phyloP scores from a whole-genome alignment of 2,888 invertebrate genomes.

The Lasius fuliginosus region DNA sequence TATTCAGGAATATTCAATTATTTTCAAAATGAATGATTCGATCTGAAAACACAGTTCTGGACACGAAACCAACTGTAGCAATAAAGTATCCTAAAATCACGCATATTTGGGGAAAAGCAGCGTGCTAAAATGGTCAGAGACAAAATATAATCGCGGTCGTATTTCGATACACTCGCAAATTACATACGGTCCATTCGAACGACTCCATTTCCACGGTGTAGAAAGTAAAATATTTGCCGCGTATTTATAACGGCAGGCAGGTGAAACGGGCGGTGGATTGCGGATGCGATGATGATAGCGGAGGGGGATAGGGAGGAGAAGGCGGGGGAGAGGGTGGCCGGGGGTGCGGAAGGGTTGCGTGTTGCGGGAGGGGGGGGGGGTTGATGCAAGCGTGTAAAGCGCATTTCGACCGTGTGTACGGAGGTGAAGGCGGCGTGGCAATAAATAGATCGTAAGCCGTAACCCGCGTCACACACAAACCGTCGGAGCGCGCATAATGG shows the following conservation, averaged over 20 bases:
- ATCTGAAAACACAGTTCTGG: not conserved
- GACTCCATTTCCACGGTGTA: constrained; percentile 42
- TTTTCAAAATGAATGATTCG: not conserved
- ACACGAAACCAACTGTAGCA: not conserved
- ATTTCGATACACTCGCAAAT: constrained; percentile 45
- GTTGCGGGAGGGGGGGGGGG: constrained; percentile 39
- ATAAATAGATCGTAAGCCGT: constrained; percentile 86
- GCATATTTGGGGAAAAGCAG: constrained; percentile 42
- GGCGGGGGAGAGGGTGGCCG: not conserved
- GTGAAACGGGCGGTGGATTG: constrained; percentile 49
- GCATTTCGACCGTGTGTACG: constrained; percentile 60
- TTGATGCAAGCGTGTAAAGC: constrained; percentile 66
- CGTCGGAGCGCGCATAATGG: constrained; percentile 86
- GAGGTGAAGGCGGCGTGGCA: constrained; percentile 73
- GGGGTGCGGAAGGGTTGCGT: constrained; percentile 25
- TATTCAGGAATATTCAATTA: not conserved
- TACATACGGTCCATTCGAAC: constrained; percentile 57
- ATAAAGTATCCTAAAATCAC: constrained; percentile 40
- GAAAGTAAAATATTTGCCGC: constrained; percentile 50
- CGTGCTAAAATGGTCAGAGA: constrained; percentile 51
- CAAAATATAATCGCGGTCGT: constrained; percentile 47
- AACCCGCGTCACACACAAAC: constrained; percentile 84
- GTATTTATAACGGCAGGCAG: constrained; percentile 52
- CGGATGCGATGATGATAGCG: constrained; percentile 29
- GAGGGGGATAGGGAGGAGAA: constrained; percentile 14